Conservation (phyloP, 2,797 vertebrate genomes). For the Tinamus major region DNA sequence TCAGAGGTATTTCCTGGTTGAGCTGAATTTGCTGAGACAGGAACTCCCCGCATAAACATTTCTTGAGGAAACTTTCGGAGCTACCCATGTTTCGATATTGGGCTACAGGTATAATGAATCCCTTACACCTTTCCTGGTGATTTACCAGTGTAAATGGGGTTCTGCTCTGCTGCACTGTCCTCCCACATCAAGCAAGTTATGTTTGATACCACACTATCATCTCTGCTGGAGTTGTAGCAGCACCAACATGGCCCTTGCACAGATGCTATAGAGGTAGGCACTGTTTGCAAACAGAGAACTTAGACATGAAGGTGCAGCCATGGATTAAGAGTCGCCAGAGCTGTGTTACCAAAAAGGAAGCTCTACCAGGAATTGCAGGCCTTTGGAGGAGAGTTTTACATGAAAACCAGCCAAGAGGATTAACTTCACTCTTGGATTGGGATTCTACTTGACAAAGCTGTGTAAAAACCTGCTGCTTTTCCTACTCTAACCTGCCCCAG, state of each 20-base stretch:
- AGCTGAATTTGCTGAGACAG: not conserved
- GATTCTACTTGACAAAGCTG: not conserved
- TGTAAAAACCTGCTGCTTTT: not conserved
- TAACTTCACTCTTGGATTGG: not conserved
- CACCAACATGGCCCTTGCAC: not conserved
- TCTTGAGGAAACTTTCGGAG: not conserved
- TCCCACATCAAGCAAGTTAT: fast-evolving
- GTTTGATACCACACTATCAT: not conserved
- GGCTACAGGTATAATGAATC: not conserved
- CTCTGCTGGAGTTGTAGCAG: not conserved
- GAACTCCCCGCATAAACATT: not conserved
- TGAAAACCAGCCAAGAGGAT: fast-evolving
- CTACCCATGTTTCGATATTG: not conserved
- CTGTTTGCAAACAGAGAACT: not conserved
- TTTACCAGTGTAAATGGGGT: not conserved
- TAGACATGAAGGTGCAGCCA: not conserved
- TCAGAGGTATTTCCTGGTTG: not conserved
- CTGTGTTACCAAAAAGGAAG: not conserved
- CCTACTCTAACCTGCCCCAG: not conserved
- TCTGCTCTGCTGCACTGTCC: not conserved
- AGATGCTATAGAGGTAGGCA: not conserved
- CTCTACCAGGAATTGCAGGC: not conserved
- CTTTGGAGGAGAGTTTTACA: not conserved
- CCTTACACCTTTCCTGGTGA: fast-evolving
- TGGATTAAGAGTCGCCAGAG: not conserved